Percentiles rank a stretch among this genome's conserved stretches.
phyloP scores from a whole-genome alignment of 2,797 vertebrate genomes.

The Petrocephalus schoutedeni region DNA sequence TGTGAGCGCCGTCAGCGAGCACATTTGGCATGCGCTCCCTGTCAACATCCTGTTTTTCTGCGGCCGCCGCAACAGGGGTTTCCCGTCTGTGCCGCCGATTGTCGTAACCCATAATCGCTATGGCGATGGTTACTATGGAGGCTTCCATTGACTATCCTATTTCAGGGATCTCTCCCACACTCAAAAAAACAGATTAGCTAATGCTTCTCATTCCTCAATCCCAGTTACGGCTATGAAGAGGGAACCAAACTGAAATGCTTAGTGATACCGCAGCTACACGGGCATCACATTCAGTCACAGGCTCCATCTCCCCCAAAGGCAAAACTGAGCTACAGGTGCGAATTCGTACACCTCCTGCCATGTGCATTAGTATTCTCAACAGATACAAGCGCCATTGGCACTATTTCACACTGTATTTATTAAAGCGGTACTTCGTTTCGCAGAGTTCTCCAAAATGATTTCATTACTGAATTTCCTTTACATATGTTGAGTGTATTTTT shows the following conservation, averaged over 20 bases:
- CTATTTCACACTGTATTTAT: not conserved
- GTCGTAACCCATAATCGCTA: not conserved
- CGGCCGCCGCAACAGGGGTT: not conserved
- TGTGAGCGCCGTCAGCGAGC: not conserved
- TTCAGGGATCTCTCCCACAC: not conserved
- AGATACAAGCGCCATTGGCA: not conserved
- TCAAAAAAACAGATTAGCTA: not conserved
- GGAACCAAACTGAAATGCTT: not conserved
- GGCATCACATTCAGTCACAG: too few species aligned
- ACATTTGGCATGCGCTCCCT: slow-evolving; percentile 3
- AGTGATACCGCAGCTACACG: not conserved
- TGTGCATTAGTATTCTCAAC: not conserved
- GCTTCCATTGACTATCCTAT: slow-evolving; percentile 1
- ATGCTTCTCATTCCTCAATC: not conserved
- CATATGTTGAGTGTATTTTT: not conserved
- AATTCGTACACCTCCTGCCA: not conserved
- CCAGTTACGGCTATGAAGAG: not conserved
- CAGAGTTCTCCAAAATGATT: not conserved
- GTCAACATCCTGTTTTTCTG: slow-evolving; percentile 29
- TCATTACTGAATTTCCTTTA: not conserved
- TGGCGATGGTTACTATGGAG: not conserved
- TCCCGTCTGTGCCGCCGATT: not conserved
- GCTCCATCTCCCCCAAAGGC: not conserved
- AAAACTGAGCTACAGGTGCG: not conserved
- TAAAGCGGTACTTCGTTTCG: too few species aligned